Conservation (phyloP, 1,140 invertebrate genomes). For the Apis cerana region DNA sequence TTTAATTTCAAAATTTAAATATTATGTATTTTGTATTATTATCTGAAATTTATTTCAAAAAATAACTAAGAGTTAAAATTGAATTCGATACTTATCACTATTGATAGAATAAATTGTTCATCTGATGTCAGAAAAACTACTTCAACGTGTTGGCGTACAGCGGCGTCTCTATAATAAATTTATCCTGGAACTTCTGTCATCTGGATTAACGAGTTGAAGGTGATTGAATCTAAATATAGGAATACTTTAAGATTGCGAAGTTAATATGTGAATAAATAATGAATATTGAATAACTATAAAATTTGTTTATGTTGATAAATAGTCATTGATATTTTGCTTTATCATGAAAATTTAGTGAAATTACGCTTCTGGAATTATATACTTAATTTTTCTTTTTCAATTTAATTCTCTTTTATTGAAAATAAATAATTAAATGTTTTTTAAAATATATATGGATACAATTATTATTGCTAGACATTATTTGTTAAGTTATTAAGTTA, state of each 20-base stretch:
- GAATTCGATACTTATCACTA: not conserved
- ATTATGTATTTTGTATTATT: no score
- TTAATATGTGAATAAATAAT: slow-evolving; percentile 1
- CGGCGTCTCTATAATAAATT: slow-evolving; percentile 10
- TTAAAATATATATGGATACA: not conserved
- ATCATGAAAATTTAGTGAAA: not conserved
- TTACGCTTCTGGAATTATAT: not conserved
- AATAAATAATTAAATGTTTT: no score
- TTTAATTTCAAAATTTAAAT: not conserved
- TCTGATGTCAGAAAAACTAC: slow-evolving; percentile 16
- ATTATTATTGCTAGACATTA: not conserved
- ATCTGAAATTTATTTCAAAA: not conserved
- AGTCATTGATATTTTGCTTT: not conserved
- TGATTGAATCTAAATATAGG: slow-evolving; percentile 10
- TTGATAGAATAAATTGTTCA: slow-evolving; percentile 8
- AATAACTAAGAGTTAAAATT: no score
- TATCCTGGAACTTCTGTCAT: slow-evolving; percentile 2
- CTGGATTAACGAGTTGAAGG: slow-evolving; percentile 16
- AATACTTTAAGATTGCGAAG: not conserved
- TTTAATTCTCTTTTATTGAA: no score
- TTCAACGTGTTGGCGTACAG: slow-evolving; percentile 21
- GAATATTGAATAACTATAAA: slow-evolving; percentile 7
- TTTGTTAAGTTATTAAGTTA: no score
- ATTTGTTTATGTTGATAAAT: not conserved
- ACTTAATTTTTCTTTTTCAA: not conserved